Percentiles rank a stretch among this genome's conserved stretches.
Conservation (phyloP, 2,113 vertebrate species). For the Muntiacus muntjak region DNA sequence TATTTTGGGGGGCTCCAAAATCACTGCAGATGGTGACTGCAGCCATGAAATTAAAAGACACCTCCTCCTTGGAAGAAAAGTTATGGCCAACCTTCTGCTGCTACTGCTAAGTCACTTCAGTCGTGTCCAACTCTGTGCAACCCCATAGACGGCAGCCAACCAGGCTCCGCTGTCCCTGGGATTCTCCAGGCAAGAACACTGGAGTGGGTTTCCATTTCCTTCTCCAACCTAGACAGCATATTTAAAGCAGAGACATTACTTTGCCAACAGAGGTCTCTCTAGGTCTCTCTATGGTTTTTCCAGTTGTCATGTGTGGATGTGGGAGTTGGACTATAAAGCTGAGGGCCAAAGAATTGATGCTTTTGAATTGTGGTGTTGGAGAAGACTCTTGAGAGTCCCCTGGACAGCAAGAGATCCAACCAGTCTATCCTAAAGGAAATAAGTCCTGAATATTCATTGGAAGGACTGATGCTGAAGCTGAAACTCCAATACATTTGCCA, state of each 20-base stretch:
- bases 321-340: neutral
- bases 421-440: neutral
- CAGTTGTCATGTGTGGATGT: neutral
- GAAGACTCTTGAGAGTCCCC: neutral
- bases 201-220: too few species aligned
- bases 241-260: neutral
- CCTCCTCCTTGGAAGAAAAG: neutral
- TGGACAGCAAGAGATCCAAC: neutral
- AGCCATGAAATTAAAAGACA: neutral
- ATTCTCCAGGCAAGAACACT: too few species aligned
- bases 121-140: too few species aligned
- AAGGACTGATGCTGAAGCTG: neutral
- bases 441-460: neutral
- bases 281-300: neutral
- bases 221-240: neutral
- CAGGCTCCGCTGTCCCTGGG: too few species aligned
- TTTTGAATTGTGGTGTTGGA: neutral
- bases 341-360: fast-evolving
- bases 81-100: neutral
- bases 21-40: neutral
- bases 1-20: neutral
- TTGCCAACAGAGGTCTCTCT: neutral
- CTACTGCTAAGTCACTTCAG: too few species aligned
- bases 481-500: neutral
- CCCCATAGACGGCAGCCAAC: too few species aligned